phyloP scores from a whole-genome alignment of 2,888 invertebrate species.

The Neoscelio sp. region DNA sequence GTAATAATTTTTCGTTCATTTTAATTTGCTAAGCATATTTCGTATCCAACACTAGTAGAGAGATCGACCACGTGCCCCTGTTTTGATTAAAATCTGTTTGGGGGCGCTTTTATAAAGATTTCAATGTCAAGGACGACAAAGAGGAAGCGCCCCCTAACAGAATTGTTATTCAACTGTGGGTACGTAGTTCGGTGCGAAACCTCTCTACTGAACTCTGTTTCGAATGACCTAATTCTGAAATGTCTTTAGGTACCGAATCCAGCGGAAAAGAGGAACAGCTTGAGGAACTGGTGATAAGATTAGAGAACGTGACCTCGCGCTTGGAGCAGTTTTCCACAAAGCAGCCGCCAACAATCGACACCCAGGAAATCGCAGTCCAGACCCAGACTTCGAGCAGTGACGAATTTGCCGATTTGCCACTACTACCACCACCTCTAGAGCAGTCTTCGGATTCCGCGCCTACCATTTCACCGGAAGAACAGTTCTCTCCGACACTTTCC shows the following conservation, averaged over 20 bases:
- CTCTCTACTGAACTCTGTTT: no score
- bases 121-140: no score
- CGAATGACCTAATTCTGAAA: no score
- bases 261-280: slow-evolving; percentile 84
- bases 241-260: slow-evolving; percentile 76
- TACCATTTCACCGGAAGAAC: slow-evolving; percentile 64
- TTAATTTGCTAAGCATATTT: no score
- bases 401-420: slow-evolving; percentile 71
- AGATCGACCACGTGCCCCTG: no score
- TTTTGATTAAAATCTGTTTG: no score
- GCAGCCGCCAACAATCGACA: slow-evolving; percentile 62
- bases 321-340: slow-evolving; percentile 85
- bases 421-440: slow-evolving; percentile 73
- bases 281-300: slow-evolving; percentile 88
- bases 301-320: slow-evolving; percentile 90
- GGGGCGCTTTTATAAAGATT: no score
- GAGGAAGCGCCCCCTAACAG: no score
- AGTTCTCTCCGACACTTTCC: slow-evolving; percentile 76
- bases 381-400: slow-evolving; percentile 70
- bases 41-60: no score
- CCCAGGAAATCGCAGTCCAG: slow-evolving; percentile 75
- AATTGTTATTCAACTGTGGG: no score
- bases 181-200: no score
- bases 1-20: no score
- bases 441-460: slow-evolving; percentile 59